phyloP scores from a whole-genome alignment of 35 echinoderm and acorn worm genomes.

The Stichopus chloronotus region DNA sequence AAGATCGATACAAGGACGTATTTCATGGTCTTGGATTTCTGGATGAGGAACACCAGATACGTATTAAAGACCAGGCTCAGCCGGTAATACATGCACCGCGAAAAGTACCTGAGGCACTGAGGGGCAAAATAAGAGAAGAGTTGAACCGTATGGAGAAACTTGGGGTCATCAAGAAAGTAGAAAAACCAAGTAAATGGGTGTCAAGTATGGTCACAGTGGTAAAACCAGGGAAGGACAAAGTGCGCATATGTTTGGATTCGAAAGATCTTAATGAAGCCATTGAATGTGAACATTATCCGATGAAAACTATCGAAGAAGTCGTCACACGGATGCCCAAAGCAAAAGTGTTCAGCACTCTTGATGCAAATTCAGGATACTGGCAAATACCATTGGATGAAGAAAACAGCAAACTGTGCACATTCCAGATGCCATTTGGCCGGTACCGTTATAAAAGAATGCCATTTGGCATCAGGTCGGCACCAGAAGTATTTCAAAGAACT shows the following conservation, averaged over 20 bases:
- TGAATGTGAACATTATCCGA: constrained; percentile 46
- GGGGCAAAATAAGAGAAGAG: constrained; percentile 48
- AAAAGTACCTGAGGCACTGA: constrained; percentile 55
- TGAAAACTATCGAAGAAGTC: constrained; percentile 66
- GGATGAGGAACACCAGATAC: constrained; percentile 8
- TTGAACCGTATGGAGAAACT: constrained; percentile 59
- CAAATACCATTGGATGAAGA: constrained; percentile 42
- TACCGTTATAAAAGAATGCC: constrained; percentile 32
- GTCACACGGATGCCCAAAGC: constrained; percentile 4
- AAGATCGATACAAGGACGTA: constrained; percentile 38
- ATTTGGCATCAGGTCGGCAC: constrained; percentile 35
- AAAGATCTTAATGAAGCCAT: constrained; percentile 68
- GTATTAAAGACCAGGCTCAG: not conserved
- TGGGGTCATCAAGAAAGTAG: constrained; percentile 54
- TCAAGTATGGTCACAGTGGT: constrained; percentile 43
- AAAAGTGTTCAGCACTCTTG: constrained; percentile 39
- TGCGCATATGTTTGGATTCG: constrained; percentile 67
- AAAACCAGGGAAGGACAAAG: constrained; percentile 50
- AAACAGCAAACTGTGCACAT: not conserved
- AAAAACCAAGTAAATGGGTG: constrained; percentile 64
- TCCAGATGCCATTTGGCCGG: constrained; percentile 49
- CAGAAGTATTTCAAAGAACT: constrained; percentile 66
- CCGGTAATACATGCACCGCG: constrained; percentile 71
- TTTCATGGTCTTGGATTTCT: constrained; percentile 56
- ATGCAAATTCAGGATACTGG: constrained; percentile 48